phyloP scores from a whole-genome alignment of 2,797 vertebrate genomes.

The Arremon aurantiirostris region DNA sequence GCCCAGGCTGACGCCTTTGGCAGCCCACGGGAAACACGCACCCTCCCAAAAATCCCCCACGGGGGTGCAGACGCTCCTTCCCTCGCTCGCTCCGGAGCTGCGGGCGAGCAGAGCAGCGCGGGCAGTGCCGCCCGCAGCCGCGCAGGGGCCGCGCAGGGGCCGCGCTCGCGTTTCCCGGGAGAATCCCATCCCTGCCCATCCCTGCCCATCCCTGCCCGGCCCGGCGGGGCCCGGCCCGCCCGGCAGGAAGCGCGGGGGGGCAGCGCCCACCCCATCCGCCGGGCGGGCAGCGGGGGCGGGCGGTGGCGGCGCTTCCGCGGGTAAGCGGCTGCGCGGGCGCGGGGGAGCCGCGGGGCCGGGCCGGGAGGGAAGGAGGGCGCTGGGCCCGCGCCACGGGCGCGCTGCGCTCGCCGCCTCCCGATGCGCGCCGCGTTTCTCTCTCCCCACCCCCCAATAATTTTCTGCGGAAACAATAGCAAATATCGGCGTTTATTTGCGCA shows the following conservation, averaged over 20 bases:
- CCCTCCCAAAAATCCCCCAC: neutral
- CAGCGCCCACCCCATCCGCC: slow-evolving; percentile 35
- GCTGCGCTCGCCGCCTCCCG: neutral
- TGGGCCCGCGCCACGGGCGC: neutral
- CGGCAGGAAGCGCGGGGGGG: slow-evolving; percentile 8
- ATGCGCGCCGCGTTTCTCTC: no score
- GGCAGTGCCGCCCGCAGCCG: neutral
- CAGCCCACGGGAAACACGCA: neutral
- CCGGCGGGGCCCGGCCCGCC: neutral
- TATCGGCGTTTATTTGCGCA: neutral
- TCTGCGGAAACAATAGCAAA: neutral
- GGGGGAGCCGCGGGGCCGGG: neutral
- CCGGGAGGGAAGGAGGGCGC: neutral
- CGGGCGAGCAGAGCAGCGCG: neutral
- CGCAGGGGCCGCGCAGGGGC: neutral
- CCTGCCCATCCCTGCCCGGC: neutral
- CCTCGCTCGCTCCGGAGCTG: neutral
- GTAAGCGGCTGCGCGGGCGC: neutral
- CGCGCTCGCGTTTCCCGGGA: neutral
- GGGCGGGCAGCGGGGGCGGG: neutral
- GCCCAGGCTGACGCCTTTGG: neutral
- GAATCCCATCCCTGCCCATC: neutral
- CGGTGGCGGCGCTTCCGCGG: neutral
- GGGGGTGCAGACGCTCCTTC: neutral
- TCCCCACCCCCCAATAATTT: neutral